A percentile compares a stretch with the other conserved stretches of the same genome.
Evolutionary conservation across 1,140 invertebrate genomes (phyloP).

Genomic region (Hypothenemus hampei): DNA sequence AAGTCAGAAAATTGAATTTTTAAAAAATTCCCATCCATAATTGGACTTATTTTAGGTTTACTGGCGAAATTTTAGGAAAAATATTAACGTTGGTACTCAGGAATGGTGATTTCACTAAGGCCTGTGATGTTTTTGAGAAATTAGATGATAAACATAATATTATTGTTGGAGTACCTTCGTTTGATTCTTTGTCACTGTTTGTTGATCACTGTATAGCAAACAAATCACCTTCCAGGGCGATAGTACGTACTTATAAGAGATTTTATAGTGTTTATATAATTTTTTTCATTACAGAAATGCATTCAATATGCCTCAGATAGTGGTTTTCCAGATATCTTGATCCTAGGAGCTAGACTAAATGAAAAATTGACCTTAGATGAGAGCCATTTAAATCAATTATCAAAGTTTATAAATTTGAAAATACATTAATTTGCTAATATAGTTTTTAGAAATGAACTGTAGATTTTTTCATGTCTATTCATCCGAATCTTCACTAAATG

Average conservation of each 20-base stretch:
- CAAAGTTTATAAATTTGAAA: slow-evolving; percentile 44
- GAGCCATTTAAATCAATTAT: slow-evolving; percentile 46
- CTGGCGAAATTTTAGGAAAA: slow-evolving; percentile 55
- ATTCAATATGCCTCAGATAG: slow-evolving; percentile 53
- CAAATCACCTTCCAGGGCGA: slow-evolving; percentile 47
- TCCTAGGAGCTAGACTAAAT: slow-evolving; percentile 46
- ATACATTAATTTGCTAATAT: slow-evolving; percentile 11
- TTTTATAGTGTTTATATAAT: background rate
- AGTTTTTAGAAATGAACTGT: background rate
- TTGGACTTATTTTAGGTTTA: slow-evolving; percentile 46
- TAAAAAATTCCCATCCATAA: background rate
- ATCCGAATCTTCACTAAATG: slow-evolving; percentile 10
- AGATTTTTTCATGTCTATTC: background rate
- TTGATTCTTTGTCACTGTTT: slow-evolving; percentile 47
- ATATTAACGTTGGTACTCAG: slow-evolving; percentile 49
- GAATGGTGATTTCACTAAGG: slow-evolving; percentile 49
- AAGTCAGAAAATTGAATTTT: slow-evolving; percentile 33
- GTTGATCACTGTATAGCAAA: slow-evolving; percentile 48
- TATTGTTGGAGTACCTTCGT: slow-evolving; percentile 53
- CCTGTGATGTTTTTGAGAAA: slow-evolving; percentile 49
- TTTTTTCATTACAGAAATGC: slow-evolving; percentile 43
- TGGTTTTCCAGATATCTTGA: slow-evolving; percentile 48
- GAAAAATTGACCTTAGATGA: slow-evolving; percentile 48
- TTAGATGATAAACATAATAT: slow-evolving; percentile 49
- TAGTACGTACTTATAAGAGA: slow-evolving; percentile 42